These are phyloP conservation scores for Ormia ochracea DNA, from an alignment of 2,888 invertebrate species.

Conservation along the genomic window DNA sequence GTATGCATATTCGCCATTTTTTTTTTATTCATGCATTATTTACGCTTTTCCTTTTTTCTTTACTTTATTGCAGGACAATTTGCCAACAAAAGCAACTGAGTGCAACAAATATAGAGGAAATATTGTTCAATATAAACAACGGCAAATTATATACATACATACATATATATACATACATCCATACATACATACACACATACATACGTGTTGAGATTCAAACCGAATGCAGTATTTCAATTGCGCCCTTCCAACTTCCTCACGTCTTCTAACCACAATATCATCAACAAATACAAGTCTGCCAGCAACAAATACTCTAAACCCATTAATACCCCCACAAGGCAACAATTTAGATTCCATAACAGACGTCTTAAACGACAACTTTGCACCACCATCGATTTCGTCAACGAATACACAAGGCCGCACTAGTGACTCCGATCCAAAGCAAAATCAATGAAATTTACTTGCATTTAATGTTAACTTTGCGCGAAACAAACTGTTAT, in stretches of 20 bases:
- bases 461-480: slow-evolving; percentile 76
- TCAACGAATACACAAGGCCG: slow-evolving; percentile 19
- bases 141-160: neutral
- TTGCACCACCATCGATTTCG: slow-evolving; percentile 53
- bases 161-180: no score
- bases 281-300: slow-evolving; percentile 34
- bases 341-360: slow-evolving; percentile 48
- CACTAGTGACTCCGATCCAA: slow-evolving; percentile 43
- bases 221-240: slow-evolving; percentile 75
- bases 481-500: slow-evolving; percentile 76
- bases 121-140: slow-evolving; percentile 8
- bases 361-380: slow-evolving; percentile 63
- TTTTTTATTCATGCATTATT: neutral
- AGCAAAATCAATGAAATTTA: slow-evolving; percentile 75
- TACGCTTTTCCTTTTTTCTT: neutral
- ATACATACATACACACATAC: no score
- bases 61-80: slow-evolving; percentile 45
- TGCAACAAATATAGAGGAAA: slow-evolving; percentile 27
- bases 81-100: neutral
- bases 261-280: slow-evolving; percentile 70
- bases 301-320: slow-evolving; percentile 49
- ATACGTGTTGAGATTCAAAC: slow-evolving; percentile 63
- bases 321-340: slow-evolving; percentile 22
- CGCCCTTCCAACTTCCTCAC: slow-evolving; percentile 74
- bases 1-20: neutral